Evolutionary conservation across 2,888 invertebrate species (phyloP).

Genomic region (Hydrotaea cyrtoneurina): DNA sequence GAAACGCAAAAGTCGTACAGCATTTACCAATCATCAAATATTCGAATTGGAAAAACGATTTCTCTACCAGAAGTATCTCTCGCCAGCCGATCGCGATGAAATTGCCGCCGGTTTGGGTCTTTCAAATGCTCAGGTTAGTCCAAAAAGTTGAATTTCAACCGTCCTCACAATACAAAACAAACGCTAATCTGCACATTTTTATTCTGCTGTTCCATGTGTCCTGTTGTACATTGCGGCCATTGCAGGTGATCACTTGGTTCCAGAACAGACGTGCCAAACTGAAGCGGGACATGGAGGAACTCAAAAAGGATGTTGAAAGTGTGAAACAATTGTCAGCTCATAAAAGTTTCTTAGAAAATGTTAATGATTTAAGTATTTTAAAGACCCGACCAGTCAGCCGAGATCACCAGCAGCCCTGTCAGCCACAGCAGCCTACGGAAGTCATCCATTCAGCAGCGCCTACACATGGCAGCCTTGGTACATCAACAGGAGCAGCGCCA

Average conservation of each 20-base stretch:
- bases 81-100: constrained; percentile 98
- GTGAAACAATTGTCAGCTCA: constrained; percentile 93
- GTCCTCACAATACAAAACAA: neutral
- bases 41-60: constrained; percentile 98
- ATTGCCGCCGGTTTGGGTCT: constrained; percentile 96
- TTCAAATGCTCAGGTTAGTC: constrained; percentile 93
- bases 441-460: constrained; percentile 52
- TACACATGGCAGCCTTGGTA: constrained; percentile 65
- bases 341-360: constrained; percentile 94
- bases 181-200: constrained; percentile 38
- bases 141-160: constrained; percentile 38
- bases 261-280: constrained; percentile 96
- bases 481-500: constrained; percentile 67
- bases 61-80: constrained; percentile 98
- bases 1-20: constrained; percentile 97
- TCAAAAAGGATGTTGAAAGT: constrained; percentile 97
- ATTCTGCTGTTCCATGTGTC: constrained; percentile 32
- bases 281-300: constrained; percentile 97
- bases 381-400: constrained; percentile 90
- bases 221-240: neutral
- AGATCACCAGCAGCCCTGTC: constrained; percentile 70
- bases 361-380: constrained; percentile 93
- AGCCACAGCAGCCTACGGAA: constrained; percentile 63
- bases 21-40: constrained; percentile 99
- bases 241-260: constrained; percentile 97